Conservation (phyloP, 2,113 vertebrate species). For the Engystomops pustulosus region DNA sequence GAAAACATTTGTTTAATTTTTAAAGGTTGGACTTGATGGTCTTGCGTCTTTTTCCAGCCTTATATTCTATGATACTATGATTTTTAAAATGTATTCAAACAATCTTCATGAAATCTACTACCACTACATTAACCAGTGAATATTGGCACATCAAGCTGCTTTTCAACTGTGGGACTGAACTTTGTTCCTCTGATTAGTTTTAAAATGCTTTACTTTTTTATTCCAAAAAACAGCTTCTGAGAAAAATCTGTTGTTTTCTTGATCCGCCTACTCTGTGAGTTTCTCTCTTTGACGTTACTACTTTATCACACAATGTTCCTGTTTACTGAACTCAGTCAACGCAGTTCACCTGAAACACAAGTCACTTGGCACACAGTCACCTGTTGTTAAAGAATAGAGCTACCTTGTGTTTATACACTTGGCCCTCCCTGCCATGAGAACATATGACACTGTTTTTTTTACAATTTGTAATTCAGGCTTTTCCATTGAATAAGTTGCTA, state of each 20-base stretch:
- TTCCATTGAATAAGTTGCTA: not conserved
- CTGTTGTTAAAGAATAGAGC: not conserved
- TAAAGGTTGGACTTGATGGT: too few species aligned
- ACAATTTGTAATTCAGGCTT: not conserved
- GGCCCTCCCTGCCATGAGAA: not conserved
- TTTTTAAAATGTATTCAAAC: too few species aligned
- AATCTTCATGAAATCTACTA: not conserved
- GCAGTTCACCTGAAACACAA: not conserved
- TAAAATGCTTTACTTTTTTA: not conserved
- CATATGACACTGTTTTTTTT: not conserved
- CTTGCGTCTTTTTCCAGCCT: too few species aligned
- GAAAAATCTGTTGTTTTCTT: slow-evolving; percentile 20
- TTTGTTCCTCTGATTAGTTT: not conserved
- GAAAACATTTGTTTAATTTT: too few species aligned
- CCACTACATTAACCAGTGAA: too few species aligned
- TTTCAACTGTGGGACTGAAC: slow-evolving; percentile 14
- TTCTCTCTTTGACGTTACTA: not conserved
- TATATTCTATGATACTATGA: too few species aligned
- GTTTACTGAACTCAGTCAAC: slow-evolving; percentile 8
- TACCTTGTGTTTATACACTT: not conserved
- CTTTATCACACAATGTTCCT: slow-evolving; percentile 1
- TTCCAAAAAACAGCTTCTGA: not conserved
- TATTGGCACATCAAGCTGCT: not conserved
- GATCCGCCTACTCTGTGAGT: not conserved
- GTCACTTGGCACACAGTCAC: not conserved